Conservation (phyloP, 2,113 vertebrate species). For the Tetrao urogallus region DNA sequence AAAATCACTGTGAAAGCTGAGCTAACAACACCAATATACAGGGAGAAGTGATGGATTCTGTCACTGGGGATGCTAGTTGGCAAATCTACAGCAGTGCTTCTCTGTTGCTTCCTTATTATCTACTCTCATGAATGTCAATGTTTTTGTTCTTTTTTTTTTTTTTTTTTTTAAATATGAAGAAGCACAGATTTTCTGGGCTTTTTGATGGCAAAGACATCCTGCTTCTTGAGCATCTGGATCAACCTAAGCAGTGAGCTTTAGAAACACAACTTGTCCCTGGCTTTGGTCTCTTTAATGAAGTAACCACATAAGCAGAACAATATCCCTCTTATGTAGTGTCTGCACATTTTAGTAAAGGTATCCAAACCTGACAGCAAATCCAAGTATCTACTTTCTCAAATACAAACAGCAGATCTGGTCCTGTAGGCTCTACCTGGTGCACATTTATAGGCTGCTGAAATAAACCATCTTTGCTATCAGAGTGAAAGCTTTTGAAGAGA, state of each 20-base stretch:
- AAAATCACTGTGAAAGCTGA: neutral
- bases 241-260: neutral
- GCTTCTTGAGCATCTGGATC: neutral
- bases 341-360: neutral
- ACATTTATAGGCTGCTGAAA: neutral
- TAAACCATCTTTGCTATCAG: slow-evolving; percentile 5
- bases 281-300: neutral
- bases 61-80: neutral
- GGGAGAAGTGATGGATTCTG: neutral
- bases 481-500: neutral
- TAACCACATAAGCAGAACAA: neutral
- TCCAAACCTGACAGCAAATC: neutral
- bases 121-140: slow-evolving; percentile 6
- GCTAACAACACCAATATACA: neutral
- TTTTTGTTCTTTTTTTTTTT: neutral
- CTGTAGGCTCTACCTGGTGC: neutral
- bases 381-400: neutral
- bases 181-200: neutral
- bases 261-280: neutral
- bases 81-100: neutral
- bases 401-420: neutral
- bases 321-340: neutral
- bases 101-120: neutral
- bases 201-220: neutral
- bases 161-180: neutral